phyloP scores from a whole-genome alignment of 92 coral and sea anemone genomes.

The Actinostola sp. region DNA sequence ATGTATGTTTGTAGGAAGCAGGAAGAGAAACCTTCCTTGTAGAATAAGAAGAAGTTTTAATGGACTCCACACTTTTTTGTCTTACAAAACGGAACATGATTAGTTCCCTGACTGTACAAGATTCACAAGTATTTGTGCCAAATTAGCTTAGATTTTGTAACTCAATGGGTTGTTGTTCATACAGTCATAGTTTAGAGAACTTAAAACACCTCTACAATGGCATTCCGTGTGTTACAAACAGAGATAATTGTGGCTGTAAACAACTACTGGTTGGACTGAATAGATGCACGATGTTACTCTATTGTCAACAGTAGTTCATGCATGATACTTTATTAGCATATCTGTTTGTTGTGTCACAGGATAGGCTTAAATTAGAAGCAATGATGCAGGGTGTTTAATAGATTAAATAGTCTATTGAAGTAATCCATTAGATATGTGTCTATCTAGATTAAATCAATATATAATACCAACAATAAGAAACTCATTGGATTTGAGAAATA shows the following conservation, averaged over 20 bases:
- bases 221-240: not conserved
- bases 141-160: not conserved
- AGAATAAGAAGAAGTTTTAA: not conserved
- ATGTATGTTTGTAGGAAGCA: constrained; percentile 49
- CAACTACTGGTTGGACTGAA: no score
- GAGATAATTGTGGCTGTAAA: no score
- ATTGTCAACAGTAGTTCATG: not conserved
- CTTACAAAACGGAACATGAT: constrained; percentile 36
- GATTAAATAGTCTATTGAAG: no score
- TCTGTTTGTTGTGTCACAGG: no score
- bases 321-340: no score
- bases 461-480: no score
- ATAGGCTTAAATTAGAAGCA: no score
- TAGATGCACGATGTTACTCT: not conserved
- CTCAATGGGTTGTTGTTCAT: not conserved
- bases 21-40: constrained; percentile 62
- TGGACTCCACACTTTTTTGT: constrained; percentile 27
- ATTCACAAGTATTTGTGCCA: not conserved
- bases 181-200: not conserved
- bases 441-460: no score
- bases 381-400: no score
- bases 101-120: no score
- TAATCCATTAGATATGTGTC: no score
- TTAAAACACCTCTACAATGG: not conserved
- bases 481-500: no score